Base-by-base conservation (phyloP, 2,113 vertebrate genomes). In the Brienomyrus brachyistius region DNA sequence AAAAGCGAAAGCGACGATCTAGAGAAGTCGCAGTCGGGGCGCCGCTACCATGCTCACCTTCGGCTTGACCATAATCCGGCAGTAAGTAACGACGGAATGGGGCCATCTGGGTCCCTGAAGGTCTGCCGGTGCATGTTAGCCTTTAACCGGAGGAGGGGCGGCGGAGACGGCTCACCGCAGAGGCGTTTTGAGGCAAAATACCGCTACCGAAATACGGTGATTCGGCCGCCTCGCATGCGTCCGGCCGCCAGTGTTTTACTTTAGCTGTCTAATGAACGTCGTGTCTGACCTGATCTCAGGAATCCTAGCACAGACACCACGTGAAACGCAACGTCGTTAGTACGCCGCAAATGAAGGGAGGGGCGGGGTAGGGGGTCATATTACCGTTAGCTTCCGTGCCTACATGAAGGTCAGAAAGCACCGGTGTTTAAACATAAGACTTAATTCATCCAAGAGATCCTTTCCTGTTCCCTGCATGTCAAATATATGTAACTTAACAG, bases 21-120 rank as follows among this genome's bases (percentile, higher is more conserved):
- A n/a, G 52, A 52, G 45, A 9, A 84, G 40, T 9, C 85, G 48
- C 85, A 17, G 50, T 13, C 27, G 13, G 50, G 48, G 48, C 85
- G 40, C 43, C 35, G 51, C 27, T 91, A 95, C n/a, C 2, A 80
- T 96, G 95, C 91, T 95, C 35, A 95, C 94, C 1, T 95, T 96
- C 50, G 95, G 92, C 62, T 89, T 96, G 88, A 96, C 95, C 2
- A 31, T 96, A 19, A 66, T 96, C 19, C 92, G 95, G 91, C 95
- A 96, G 95, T 96, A 95, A 95, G 95, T 95, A 43, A 21, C 5
- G 27, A 23, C 8, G 43, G 40, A 82, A 19, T 45, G 77, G 77
- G 35, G 19, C 15, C 43, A 45, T 82, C 19, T 82, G 77, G 77
- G 45, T 47, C 82, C 82, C 8, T 84, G 50, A 9, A 48, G 15